phyloP scores from a whole-genome alignment of 2,113 vertebrate genomes.

The Tonatia bakeri region DNA sequence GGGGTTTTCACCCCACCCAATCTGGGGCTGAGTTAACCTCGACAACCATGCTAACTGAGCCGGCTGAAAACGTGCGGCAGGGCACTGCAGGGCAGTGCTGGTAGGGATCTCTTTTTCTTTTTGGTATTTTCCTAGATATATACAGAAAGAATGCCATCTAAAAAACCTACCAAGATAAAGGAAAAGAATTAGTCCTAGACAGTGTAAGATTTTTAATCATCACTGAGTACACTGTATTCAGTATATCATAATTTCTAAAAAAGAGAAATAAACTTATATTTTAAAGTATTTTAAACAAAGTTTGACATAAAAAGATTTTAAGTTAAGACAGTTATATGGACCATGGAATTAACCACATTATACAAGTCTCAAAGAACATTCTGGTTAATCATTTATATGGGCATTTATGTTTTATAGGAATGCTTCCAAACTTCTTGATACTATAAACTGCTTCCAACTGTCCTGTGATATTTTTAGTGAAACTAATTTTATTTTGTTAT shows the following conservation, averaged over 20 bases:
- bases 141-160: neutral
- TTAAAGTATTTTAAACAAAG: slow-evolving; percentile 40
- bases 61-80: neutral
- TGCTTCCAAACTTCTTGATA: neutral
- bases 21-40: neutral
- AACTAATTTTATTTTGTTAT: slow-evolving; percentile 33
- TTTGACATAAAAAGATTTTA: slow-evolving; percentile 32
- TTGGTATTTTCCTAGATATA: neutral
- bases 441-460: neutral
- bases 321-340: neutral
- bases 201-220: slow-evolving; percentile 15
- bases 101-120: neutral
- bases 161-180: neutral
- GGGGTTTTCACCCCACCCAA: neutral
- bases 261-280: slow-evolving; percentile 4
- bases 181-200: neutral
- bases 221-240: neutral
- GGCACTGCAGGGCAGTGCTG: neutral
- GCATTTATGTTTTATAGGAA: neutral
- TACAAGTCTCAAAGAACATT: slow-evolving; percentile 36
- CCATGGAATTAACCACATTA: slow-evolving; percentile 28
- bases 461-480: neutral
- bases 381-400: slow-evolving; percentile 46
- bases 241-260: slow-evolving; percentile 1
- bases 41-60: neutral